These are phyloP conservation scores for Magallana gigas DNA, from an alignment of 1,140 invertebrate species.

Conservation along the genomic window DNA sequence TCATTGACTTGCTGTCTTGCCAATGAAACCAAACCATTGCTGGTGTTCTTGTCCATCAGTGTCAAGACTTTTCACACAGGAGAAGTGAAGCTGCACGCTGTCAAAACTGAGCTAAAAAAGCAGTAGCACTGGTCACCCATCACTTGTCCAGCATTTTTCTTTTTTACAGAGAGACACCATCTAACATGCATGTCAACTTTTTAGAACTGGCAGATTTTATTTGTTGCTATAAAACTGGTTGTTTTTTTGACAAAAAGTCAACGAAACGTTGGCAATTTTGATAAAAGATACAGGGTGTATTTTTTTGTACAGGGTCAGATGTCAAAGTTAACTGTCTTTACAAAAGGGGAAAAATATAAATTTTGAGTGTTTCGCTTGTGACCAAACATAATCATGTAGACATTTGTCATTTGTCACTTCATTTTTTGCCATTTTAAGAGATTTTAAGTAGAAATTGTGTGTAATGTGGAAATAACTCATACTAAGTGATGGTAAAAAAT, in stretches of 20 bases:
- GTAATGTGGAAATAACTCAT: too few species aligned
- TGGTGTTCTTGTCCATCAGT: slow-evolving; percentile 27
- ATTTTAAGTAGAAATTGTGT: too few species aligned
- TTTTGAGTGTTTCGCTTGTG: slow-evolving; percentile 14
- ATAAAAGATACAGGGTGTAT: neutral
- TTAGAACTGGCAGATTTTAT: neutral
- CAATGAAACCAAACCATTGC: neutral
- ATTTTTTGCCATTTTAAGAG: neutral
- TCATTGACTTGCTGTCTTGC: neutral
- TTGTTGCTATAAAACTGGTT: neutral
- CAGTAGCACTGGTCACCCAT: neutral
- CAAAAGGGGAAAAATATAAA: neutral
- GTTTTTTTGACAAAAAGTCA: slow-evolving; percentile 3
- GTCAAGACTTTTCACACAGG: neutral
- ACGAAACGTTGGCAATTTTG: neutral
- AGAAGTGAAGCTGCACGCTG: neutral
- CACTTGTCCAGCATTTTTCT: neutral
- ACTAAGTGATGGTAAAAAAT: too few species aligned
- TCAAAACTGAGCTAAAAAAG: neutral
- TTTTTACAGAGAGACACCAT: neutral
- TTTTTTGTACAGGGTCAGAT: neutral
- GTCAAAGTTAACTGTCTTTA: slow-evolving; percentile 15
- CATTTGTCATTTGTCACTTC: neutral
- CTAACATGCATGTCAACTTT: neutral
- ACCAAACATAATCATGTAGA: neutral